Evolutionary conservation across 2,113 vertebrate species (phyloP).

Genomic region (Myrmophylax atrothorax): DNA sequence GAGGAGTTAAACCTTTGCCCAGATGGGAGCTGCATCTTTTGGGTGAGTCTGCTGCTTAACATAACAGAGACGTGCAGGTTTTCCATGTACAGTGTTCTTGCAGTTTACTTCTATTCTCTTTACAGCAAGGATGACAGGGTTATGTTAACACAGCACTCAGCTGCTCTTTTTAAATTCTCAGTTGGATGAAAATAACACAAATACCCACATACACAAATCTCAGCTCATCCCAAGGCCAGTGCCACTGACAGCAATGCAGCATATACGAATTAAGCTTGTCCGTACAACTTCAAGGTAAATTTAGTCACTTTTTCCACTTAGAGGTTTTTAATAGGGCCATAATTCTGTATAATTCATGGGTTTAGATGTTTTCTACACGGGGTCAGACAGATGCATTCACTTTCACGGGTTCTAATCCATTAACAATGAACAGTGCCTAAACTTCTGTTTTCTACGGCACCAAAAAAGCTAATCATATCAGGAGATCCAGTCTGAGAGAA

Average conservation of each 20-base stretch:
- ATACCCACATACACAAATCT: not conserved
- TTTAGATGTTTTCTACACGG: not conserved
- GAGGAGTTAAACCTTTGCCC: not conserved
- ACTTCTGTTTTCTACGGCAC: conserved; percentile 23
- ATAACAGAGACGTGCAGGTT: not conserved
- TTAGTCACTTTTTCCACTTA: not conserved
- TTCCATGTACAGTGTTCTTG: not conserved
- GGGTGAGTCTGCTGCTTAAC: not conserved
- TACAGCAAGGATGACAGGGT: not conserved
- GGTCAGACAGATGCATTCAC: not conserved
- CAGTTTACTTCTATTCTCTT: not conserved
- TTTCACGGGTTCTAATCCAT: conserved; percentile 40
- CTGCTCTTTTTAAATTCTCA: not conserved
- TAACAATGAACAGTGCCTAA: conserved; percentile 47
- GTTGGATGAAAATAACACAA: not conserved
- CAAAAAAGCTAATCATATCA: conserved; percentile 54
- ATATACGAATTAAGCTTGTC: not conserved
- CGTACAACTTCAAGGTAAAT: not conserved
- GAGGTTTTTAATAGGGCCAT: not conserved
- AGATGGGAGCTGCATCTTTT: not conserved
- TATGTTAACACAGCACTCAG: not conserved
- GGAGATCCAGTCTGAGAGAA: conserved; percentile 28
- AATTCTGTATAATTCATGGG: not conserved
- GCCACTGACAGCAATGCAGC: not conserved
- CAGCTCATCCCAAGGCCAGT: not conserved